phyloP scores from a whole-genome alignment of 2,113 vertebrate genomes.

The Eulacestoma nigropectus region DNA sequence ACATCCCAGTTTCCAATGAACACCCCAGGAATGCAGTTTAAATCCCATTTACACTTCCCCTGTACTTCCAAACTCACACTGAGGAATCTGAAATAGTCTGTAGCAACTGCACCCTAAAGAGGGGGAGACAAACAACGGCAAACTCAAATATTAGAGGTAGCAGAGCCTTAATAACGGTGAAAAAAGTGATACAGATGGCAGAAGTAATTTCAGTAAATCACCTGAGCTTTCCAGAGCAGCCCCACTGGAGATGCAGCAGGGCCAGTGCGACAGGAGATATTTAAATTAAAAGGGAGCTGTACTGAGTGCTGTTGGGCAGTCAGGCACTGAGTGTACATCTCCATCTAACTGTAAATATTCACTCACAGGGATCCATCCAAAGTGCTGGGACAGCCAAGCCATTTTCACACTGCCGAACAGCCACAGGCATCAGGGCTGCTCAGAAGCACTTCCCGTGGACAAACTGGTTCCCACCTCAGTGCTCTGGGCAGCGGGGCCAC shows the following conservation, averaged over 20 bases:
- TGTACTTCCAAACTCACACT: background rate
- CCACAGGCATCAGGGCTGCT: rapidly evolving
- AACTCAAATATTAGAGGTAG: background rate
- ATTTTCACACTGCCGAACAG: background rate
- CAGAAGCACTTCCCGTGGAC: background rate
- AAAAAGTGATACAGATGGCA: background rate
- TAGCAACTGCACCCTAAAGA: background rate
- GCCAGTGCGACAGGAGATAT: background rate
- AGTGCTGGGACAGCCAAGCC: background rate
- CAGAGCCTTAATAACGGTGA: background rate
- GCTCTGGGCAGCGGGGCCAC: background rate
- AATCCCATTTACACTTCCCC: background rate
- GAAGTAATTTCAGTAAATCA: background rate
- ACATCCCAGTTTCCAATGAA: background rate
- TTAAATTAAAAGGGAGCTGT: background rate
- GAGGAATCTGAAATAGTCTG: background rate
- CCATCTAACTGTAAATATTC: background rate
- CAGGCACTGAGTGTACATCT: background rate
- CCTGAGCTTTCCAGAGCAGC: background rate
- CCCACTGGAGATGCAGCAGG: background rate
- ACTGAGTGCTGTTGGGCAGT: background rate
- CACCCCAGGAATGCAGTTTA: background rate
- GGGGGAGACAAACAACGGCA: background rate
- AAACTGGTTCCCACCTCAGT: background rate
- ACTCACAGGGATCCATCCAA: background rate